Conservation (phyloP, 2,888 invertebrate species). For the Synanthedon formicaeformis region DNA sequence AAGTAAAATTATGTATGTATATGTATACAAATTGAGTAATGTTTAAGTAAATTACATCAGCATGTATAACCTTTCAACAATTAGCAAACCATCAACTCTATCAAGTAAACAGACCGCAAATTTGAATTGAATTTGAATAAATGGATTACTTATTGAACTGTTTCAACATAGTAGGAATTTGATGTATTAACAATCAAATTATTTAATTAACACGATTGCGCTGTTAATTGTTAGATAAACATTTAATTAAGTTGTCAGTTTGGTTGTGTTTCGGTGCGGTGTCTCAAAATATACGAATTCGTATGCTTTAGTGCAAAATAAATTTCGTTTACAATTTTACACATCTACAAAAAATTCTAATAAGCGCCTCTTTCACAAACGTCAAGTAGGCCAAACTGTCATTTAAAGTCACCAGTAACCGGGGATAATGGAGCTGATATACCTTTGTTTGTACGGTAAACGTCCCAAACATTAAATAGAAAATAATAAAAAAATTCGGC, state of each 20-base stretch:
- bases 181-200: conserved; percentile 39
- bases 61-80: not conserved
- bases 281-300: not conserved
- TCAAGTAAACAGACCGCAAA: not conserved
- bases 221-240: conserved; percentile 21
- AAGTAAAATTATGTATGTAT: too few species aligned
- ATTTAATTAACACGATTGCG: conserved; percentile 20
- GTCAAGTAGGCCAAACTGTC: too few species aligned
- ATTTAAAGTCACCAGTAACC: too few species aligned
- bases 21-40: too few species aligned
- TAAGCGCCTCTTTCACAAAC: too few species aligned
- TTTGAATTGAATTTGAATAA: conserved; percentile 11
- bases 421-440: too few species aligned
- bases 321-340: too few species aligned
- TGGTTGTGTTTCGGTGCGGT: conserved; percentile 9
- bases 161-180: conserved; percentile 23
- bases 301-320: too few species aligned
- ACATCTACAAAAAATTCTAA: too few species aligned
- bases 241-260: conserved; percentile 19
- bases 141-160: conserved; percentile 16
- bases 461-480: too few species aligned
- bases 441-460: too few species aligned
- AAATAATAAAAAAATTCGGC: too few species aligned
- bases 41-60: not conserved
- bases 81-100: not conserved